A percentile compares a stretch with the other conserved stretches of the same genome.
Evolutionary conservation across 2,113 vertebrate genomes (phyloP).

Genomic region (Synodontis membranacea): DNA sequence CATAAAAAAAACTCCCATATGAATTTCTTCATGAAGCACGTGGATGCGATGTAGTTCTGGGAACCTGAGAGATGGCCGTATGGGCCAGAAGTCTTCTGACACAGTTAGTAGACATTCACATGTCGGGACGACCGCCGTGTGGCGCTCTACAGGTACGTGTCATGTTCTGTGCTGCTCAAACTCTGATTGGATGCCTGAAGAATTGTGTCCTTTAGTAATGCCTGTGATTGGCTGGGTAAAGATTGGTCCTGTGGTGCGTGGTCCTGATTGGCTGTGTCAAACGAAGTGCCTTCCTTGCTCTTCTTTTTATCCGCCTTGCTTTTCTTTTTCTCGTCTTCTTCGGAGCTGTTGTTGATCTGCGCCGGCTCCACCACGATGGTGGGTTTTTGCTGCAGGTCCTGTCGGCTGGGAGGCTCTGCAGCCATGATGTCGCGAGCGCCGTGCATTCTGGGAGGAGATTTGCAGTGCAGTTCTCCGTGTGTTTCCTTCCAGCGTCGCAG

Average conservation of each 20-base stretch:
- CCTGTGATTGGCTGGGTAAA: conserved; percentile 51
- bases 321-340: conserved; percentile 18
- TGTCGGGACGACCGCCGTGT: not conserved
- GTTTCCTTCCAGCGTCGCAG: conserved; percentile 87
- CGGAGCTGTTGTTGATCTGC: conserved; percentile 28
- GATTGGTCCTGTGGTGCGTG: not conserved
- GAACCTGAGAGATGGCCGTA: conserved; percentile 10
- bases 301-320: conserved; percentile 34
- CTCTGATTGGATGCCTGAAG: conserved; percentile 82
- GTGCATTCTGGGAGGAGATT: conserved; percentile 87
- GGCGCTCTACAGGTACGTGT: conserved; percentile 71
- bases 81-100: not conserved
- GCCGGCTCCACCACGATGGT: conserved; percentile 81
- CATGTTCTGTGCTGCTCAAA: conserved; percentile 85
- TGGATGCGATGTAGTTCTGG: conserved; percentile 10
- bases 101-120: conserved; percentile 27
- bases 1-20: not conserved
- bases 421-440: conserved; percentile 91
- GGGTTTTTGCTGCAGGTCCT: conserved; percentile 81
- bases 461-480: conserved; percentile 83
- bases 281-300: conserved; percentile 9
- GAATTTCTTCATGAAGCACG: not conserved
- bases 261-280: conserved; percentile 26
- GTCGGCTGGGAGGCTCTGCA: conserved; percentile 79
- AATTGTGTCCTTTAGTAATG: conserved; percentile 60